A percentile compares a stretch with the other conserved stretches of the same genome.
phyloP scores from a whole-genome alignment of 1,140 invertebrate genomes.

The Oncopeltus fasciatus region DNA sequence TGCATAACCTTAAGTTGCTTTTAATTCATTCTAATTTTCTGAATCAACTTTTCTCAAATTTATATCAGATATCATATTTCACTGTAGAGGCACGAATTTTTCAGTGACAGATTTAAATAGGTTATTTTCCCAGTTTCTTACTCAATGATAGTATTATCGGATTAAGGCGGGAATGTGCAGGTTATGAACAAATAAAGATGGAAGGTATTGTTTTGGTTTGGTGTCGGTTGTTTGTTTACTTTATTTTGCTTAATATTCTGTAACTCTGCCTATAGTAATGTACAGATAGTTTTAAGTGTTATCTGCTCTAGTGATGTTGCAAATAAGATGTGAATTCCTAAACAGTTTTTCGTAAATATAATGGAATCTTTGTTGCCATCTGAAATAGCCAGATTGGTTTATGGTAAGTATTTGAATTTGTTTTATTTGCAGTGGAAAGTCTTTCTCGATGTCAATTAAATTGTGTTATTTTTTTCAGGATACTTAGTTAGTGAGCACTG shows the following conservation, averaged over 20 bases:
- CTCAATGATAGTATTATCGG: not conserved
- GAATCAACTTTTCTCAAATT: too few relatives aligned
- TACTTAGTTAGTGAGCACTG: constrained; percentile 34
- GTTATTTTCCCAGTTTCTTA: too few relatives aligned
- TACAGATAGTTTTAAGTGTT: not conserved
- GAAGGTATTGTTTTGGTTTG: not conserved
- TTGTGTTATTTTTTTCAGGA: constrained; percentile 25
- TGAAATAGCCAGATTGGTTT: constrained; percentile 15
- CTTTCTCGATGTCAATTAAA: not conserved
- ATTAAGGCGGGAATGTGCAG: not conserved
- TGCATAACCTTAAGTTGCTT: too few relatives aligned
- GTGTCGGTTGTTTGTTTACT: not conserved
- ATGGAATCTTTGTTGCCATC: constrained; percentile 14
- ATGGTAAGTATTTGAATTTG: constrained; percentile 2
- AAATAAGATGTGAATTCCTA: not conserved
- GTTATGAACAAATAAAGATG: not conserved
- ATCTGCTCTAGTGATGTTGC: not conserved
- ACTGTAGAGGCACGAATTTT: too few relatives aligned
- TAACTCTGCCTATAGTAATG: too few relatives aligned
- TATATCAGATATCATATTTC: too few relatives aligned
- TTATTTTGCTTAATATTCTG: too few relatives aligned
- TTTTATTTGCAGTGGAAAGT: not conserved
- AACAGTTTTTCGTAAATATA: not conserved
- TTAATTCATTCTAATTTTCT: too few relatives aligned
- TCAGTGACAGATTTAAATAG: too few relatives aligned